Conservation (phyloP, 2,797 vertebrate species). For the Sebastes nivosus region DNA sequence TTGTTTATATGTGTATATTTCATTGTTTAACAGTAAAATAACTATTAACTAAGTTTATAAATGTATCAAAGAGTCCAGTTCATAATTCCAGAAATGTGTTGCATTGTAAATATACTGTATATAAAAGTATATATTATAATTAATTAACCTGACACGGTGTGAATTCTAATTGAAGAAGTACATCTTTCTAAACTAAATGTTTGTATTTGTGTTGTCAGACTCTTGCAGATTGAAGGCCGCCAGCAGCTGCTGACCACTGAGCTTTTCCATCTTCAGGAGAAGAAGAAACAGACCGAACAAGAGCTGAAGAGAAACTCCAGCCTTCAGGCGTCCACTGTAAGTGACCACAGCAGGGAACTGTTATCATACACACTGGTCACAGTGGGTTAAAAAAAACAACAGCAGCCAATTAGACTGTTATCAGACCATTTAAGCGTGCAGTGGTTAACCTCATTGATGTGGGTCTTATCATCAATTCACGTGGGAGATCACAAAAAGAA, state of each 20-base stretch:
- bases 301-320: slow-evolving; percentile 31
- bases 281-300: slow-evolving; percentile 36
- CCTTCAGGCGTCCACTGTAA: slow-evolving; percentile 59
- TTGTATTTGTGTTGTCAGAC: slow-evolving; percentile 49
- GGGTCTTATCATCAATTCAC: no score
- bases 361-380: not conserved
- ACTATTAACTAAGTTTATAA: no score
- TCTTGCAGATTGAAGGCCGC: slow-evolving; percentile 50
- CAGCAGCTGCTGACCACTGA: slow-evolving; percentile 62
- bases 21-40: no score
- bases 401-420: no score
- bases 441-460: no score
- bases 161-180: not conserved
- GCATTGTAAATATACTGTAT: not conserved
- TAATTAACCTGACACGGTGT: not conserved
- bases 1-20: not conserved
- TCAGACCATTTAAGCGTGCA: no score
- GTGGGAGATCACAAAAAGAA: no score
- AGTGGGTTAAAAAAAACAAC: not conserved
- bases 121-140: no score
- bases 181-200: not conserved
- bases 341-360: slow-evolving; percentile 11
- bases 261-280: slow-evolving; percentile 52
- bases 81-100: not conserved
- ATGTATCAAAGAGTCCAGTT: not conserved